Base-by-base conservation (phyloP, 2,797 vertebrate species). In the Rhynchotus rufescens region DNA sequence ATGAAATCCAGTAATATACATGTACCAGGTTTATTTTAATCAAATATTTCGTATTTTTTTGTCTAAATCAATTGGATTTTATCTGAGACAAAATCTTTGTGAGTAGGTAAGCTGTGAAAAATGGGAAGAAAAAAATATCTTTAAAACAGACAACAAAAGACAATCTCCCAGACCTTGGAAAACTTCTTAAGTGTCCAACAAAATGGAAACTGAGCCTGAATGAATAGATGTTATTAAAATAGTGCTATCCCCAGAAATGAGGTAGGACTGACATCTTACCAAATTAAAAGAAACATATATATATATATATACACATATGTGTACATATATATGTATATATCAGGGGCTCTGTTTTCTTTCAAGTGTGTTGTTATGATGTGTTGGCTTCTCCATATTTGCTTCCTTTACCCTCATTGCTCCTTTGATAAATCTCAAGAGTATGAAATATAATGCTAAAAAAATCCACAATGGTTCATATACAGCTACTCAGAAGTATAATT, bases 401-500 rank as follows among this genome's bases (percentile, higher is more conserved):
- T 19, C 17, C 30, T 65, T 78, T 89, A 8, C 3, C 20, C 47
- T 81, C 42, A 73, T 1, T 34, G 5, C 5, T 66, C 42, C 73
- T 78, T 54, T 62, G 32, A 28, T 60, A 72, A 38, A 30, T 6
- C 12, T 74, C 42, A 78, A 3, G 14, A 19, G 13, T n/a, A 15
- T n/a, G 52, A 80, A 67, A 9, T 28, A 66, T 51, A 76, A 47
- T 9, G 19, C 36, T 34, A 45, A 80, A 80, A 71, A 94, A 49
- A 49, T 23, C 4, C 4, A 23, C 10, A 62, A 21, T 17, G 15
- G 14, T 32, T 68, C 57, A 72, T 74, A 60, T 77, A 49, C 19
- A 0, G 0, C 4, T 40, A 13, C 51, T 23, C 19, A 64, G 8
- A 23, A 82, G 26, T 14, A 1, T 59, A 61, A 49, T 3, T 66